Percentiles rank a stretch among this genome's conserved stretches.
Conservation (phyloP, 35 echinoderm and acorn worm species). For the Apostichopus parvimensis region DNA sequence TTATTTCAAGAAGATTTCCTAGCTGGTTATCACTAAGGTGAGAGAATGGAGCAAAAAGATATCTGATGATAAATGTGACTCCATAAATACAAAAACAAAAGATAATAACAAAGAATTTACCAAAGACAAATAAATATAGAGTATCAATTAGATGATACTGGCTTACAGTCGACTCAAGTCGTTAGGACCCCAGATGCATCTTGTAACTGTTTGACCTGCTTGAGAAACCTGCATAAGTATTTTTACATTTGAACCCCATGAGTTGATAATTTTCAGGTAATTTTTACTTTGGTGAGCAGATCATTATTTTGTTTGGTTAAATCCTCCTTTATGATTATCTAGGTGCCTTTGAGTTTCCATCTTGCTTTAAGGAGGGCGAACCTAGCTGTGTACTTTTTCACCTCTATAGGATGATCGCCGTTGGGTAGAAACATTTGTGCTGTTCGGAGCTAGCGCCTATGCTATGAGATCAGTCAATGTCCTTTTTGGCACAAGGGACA, state of each 20-base stretch:
- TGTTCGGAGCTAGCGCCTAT: neutral
- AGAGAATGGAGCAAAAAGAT: too few relatives aligned
- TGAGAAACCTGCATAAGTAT: conserved; percentile 1
- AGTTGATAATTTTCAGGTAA: neutral
- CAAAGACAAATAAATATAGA: too few relatives aligned
- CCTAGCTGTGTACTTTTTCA: neutral
- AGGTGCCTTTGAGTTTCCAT: neutral
- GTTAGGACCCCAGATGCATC: neutral
- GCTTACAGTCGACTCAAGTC: too few relatives aligned
- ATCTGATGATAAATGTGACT: too few relatives aligned
- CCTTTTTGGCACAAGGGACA: too few relatives aligned
- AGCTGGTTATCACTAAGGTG: too few relatives aligned
- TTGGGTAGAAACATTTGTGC: neutral
- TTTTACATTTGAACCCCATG: neutral
- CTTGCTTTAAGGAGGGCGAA: neutral
- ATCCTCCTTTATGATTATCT: neutral
- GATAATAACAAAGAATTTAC: too few relatives aligned
- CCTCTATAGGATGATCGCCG: neutral
- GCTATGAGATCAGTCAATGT: neutral
- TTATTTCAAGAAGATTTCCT: too few relatives aligned
- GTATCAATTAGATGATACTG: too few relatives aligned
- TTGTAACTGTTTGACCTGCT: neutral
- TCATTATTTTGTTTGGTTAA: neutral
- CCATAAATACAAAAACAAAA: too few relatives aligned
- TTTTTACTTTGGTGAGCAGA: conserved; percentile 7